phyloP scores from a whole-genome alignment of 2,888 invertebrate species.

The Iselma pallidipennis region DNA sequence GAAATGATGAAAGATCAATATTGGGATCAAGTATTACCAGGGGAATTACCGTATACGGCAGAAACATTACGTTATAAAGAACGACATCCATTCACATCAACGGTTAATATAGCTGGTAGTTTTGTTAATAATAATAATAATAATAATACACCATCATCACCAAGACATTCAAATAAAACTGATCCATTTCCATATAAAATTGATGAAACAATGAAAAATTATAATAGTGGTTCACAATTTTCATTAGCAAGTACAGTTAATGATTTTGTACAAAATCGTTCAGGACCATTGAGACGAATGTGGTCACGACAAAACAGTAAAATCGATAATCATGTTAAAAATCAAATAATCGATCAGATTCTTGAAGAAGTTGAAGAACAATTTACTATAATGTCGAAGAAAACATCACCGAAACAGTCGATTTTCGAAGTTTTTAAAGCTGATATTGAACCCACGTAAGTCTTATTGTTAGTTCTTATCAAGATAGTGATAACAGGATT shows the following conservation, averaged over 20 bases:
- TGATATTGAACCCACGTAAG: slow-evolving; percentile 55
- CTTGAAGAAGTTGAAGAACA: slow-evolving; percentile 83
- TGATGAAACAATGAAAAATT: not conserved
- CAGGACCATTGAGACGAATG: not conserved
- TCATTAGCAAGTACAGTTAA: not conserved
- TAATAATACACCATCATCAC: not conserved
- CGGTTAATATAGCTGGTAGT: slow-evolving; percentile 74
- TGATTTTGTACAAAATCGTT: not conserved
- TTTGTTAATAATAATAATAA: slow-evolving; percentile 60
- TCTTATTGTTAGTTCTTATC: slow-evolving; percentile 26
- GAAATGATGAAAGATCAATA: slow-evolving; percentile 87
- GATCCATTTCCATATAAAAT: not conserved
- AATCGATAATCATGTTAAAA: slow-evolving; percentile 8
- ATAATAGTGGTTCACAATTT: slow-evolving; percentile 4
- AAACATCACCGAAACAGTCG: slow-evolving; percentile 55
- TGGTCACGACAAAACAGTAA: not conserved
- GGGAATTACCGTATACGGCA: slow-evolving; percentile 84
- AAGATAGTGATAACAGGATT: not conserved
- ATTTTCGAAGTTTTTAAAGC: slow-evolving; percentile 62
- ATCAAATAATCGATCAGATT: slow-evolving; percentile 69
- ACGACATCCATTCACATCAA: slow-evolving; percentile 85
- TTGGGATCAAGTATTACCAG: slow-evolving; percentile 89
- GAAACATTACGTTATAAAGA: slow-evolving; percentile 73
- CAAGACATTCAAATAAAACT: too few species aligned
- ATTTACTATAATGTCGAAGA: slow-evolving; percentile 75